phyloP scores from a whole-genome alignment of 2,113 vertebrate species.

The Jaculus jaculus region DNA sequence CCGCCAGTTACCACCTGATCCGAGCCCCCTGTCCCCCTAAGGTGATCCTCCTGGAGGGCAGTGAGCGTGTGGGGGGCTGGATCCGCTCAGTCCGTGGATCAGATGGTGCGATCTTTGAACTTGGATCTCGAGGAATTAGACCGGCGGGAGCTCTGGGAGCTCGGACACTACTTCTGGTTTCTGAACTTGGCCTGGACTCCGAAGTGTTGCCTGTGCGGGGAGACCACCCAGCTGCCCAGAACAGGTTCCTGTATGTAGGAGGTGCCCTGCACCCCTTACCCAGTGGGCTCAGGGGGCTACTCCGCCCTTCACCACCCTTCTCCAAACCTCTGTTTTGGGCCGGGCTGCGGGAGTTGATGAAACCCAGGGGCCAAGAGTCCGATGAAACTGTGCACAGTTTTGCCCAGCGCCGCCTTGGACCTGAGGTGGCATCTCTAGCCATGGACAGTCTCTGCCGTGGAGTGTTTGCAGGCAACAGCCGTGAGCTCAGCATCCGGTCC shows the following conservation, averaged over 20 bases:
- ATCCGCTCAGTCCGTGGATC: slow-evolving; percentile 87
- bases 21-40: slow-evolving; percentile 85
- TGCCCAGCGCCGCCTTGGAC: slow-evolving; percentile 88
- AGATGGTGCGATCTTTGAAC: slow-evolving; percentile 92
- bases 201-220: slow-evolving; percentile 88
- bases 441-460: slow-evolving; percentile 94
- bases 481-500: slow-evolving; percentile 90
- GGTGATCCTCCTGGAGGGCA: slow-evolving; percentile 89
- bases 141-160: slow-evolving; percentile 85
- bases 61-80: slow-evolving; percentile 90
- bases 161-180: slow-evolving; percentile 89
- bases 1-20: slow-evolving; percentile 89
- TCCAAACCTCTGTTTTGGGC: slow-evolving; percentile 88
- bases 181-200: slow-evolving; percentile 88
- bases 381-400: slow-evolving; percentile 93
- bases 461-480: slow-evolving; percentile 93
- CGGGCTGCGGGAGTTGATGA: slow-evolving; percentile 86
- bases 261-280: slow-evolving; percentile 90
- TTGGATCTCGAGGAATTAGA: slow-evolving; percentile 91
- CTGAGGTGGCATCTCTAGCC: slow-evolving; percentile 92
- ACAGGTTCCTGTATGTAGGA: slow-evolving; percentile 89
- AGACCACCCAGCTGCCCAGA: slow-evolving; percentile 88
- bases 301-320: slow-evolving; percentile 90
- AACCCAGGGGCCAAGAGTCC: slow-evolving; percentile 79
- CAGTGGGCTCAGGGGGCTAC: slow-evolving; percentile 85